Evolutionary conservation across 2,113 vertebrate species (phyloP).

Genomic region (Syngnathus scovelli): DNA sequence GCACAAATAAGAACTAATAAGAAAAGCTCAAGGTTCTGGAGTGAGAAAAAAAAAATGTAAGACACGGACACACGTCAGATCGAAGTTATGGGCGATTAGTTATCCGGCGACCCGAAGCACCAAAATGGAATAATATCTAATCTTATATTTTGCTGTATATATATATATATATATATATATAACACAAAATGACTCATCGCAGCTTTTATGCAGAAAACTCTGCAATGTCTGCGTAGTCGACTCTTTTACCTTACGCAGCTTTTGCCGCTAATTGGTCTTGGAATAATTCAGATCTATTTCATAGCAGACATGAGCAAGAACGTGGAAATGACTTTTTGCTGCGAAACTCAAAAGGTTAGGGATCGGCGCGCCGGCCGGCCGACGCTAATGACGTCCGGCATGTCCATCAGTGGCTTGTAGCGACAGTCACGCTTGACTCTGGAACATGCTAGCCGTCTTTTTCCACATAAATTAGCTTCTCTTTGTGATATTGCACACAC

Average conservation of each 20-base stretch:
- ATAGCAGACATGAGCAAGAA: background rate
- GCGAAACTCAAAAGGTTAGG: background rate
- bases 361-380: background rate
- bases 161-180: background rate
- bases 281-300: background rate
- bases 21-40: background rate
- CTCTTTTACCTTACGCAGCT: background rate
- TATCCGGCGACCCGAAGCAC: too few relatives aligned
- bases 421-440: background rate
- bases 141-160: too few relatives aligned
- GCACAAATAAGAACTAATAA: background rate
- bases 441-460: background rate
- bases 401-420: background rate
- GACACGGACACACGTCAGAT: too few relatives aligned
- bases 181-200: background rate
- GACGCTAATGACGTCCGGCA: background rate
- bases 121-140: background rate
- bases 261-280: constrained; percentile 2
- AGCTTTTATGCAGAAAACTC: background rate
- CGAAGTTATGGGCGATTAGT: background rate
- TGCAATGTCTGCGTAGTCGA: background rate
- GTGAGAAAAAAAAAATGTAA: too few relatives aligned
- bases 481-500: background rate
- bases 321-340: background rate
- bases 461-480: background rate